Base-by-base conservation (phyloP, 2,888 invertebrate species). In the Magallana nippona region DNA sequence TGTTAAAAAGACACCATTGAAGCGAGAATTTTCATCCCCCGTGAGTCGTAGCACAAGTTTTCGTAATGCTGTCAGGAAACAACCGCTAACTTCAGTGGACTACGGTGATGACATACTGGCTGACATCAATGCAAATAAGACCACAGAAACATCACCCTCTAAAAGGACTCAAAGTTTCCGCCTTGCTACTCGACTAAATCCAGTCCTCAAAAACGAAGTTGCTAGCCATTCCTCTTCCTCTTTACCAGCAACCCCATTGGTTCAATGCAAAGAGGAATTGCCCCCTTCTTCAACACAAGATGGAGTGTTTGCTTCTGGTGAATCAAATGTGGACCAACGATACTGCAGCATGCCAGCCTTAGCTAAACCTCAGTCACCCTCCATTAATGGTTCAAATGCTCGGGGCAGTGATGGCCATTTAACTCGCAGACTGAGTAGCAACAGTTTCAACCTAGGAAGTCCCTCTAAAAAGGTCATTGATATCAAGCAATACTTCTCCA, bases 101-200 rank as follows among this genome's bases (percentile, higher is more conserved):
- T 82, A 57, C 27, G 63, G 81, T 17, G 82, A 80, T 10, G 55
- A 79, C 15, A 79, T 81, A 44, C 2, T 44, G 5, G 15, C 58
- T 22, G 44, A 78, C 11, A 22, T 10, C 10, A 63, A 56, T 10
- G 17, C 10, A 19, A 79, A 71, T 2, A 27, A 55, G 17, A 10
- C 80, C 57, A 82, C 56, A 32, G 82, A 32, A n/a, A 85, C 86
- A 55, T 86, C 85, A 8, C 78, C 87, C 17, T 82, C 87, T 17
- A 85, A 88, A 56, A 87, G 93, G 55, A 89, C 91, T 22, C 84
- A 86, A 63, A 92, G 92, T 85, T 93, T 92, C 85, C 88, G 91
- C 17, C 85, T 89, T 22, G 93, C 92, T 8, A 90, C 90, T 17
- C 84, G 88, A 55, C 60, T 90, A 60, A 87, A 91, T 62, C 92